A percentile compares a stretch with the other conserved stretches of the same genome.
These are phyloP conservation scores for Neostethus bicornis DNA, from an alignment of 2,797 vertebrate species.

Conservation along the genomic window DNA sequence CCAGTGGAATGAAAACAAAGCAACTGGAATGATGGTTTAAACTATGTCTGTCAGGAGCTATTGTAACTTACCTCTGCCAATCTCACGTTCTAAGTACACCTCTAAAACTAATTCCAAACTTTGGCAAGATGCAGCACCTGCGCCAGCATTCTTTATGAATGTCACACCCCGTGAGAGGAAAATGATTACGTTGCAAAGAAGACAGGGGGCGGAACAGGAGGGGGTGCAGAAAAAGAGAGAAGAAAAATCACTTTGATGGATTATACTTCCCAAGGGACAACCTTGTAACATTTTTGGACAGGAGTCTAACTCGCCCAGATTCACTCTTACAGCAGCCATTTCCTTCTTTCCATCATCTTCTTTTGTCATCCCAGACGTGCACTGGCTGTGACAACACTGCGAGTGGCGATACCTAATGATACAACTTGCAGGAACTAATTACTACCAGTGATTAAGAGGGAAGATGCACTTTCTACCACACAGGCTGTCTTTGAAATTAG, in stretches of 20 bases:
- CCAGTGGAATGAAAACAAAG: slow-evolving; percentile 23
- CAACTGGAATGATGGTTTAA: slow-evolving; percentile 37
- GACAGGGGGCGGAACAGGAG: slow-evolving; percentile 63
- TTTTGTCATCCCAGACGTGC: slow-evolving; percentile 65
- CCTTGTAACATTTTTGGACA: slow-evolving; percentile 84
- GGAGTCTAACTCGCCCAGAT: slow-evolving; percentile 67
- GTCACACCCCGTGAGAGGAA: slow-evolving; percentile 82
- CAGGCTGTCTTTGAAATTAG: slow-evolving; percentile 63
- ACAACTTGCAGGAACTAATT: slow-evolving; percentile 75
- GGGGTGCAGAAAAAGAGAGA: slow-evolving; percentile 47
- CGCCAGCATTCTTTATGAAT: slow-evolving; percentile 81
- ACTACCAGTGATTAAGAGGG: slow-evolving; percentile 77
- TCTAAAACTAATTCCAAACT: slow-evolving; percentile 72
- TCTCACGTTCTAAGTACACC: slow-evolving; percentile 52
- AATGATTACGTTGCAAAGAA: slow-evolving; percentile 85
- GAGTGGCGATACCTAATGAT: slow-evolving; percentile 73
- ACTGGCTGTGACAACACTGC: slow-evolving; percentile 59
- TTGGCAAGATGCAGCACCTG: slow-evolving; percentile 71
- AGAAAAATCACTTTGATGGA: slow-evolving; percentile 84
- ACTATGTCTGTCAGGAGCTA: slow-evolving; percentile 42
- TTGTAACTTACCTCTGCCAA: slow-evolving; percentile 56
- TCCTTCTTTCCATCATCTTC: slow-evolving; percentile 45
- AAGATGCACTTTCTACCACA: slow-evolving; percentile 59
- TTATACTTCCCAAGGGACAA: slow-evolving; percentile 81
- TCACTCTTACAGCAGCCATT: slow-evolving; percentile 51